These are phyloP conservation scores for Hemiscyllium ocellatum DNA, from an alignment of 2,113 vertebrate species.

Conservation along the genomic window DNA sequence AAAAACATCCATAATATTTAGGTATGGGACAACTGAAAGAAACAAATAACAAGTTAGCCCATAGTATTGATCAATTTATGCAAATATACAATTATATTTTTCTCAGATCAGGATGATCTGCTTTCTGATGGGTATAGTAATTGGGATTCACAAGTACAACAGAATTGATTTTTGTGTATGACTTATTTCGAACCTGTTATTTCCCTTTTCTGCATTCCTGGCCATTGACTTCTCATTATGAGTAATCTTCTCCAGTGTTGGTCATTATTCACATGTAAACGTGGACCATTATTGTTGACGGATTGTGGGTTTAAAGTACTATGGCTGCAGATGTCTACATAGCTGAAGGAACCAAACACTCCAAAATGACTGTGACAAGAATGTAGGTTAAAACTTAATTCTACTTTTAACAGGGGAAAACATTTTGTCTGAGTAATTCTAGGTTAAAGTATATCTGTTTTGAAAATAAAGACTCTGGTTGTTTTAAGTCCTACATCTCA, in stretches of 20 bases:
- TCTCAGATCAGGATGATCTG: not conserved
- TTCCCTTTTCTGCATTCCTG: not conserved
- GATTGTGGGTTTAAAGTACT: not conserved
- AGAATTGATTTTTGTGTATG: not conserved
- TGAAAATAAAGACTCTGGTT: not conserved
- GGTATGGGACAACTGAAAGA: not conserved
- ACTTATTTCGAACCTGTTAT: not conserved
- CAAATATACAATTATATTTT: not conserved
- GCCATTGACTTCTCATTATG: not conserved
- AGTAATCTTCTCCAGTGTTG: not conserved
- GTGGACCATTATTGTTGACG: not conserved
- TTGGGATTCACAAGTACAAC: not conserved
- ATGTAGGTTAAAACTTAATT: not conserved
- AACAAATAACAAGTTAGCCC: not conserved
- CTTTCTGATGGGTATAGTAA: not conserved
- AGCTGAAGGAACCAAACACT: not conserved
- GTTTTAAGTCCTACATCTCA: not conserved
- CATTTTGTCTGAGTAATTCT: not conserved
- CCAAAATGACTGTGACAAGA: not conserved
- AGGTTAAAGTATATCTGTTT: not conserved
- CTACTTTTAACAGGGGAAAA: not conserved
- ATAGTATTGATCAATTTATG: not conserved
- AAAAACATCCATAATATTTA: not conserved
- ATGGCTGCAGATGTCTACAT: not conserved
- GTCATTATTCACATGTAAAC: not conserved